Percentiles rank a stretch among this genome's conserved stretches.
These are phyloP conservation scores for Cardiocondyla obscurior DNA, from an alignment of 1,140 invertebrate species.

Conservation along the genomic window DNA sequence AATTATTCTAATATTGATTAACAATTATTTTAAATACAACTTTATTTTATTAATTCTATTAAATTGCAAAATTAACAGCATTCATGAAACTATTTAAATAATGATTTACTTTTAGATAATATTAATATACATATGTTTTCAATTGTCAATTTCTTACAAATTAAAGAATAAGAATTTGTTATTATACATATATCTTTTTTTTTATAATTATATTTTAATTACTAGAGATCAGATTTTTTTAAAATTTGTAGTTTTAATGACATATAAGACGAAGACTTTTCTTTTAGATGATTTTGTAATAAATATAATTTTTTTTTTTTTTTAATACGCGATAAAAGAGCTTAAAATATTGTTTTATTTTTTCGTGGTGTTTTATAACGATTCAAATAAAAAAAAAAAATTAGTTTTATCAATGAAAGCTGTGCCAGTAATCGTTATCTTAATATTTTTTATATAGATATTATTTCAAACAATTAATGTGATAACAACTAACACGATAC, in stretches of 20 bases:
- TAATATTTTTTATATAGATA: slow-evolving; percentile 1
- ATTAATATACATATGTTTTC: too few relatives aligned
- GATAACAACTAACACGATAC: slow-evolving; percentile 13
- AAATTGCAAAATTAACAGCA: neutral
- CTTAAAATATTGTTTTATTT: too few relatives aligned
- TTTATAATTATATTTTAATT: too few relatives aligned
- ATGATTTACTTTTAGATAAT: too few relatives aligned
- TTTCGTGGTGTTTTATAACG: too few relatives aligned
- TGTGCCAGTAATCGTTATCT: neutral
- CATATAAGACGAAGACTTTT: neutral
- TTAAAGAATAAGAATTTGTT: too few relatives aligned
- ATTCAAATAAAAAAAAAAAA: too few relatives aligned
- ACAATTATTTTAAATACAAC: neutral
- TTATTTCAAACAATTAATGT: neutral
- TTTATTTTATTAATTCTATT: neutral
- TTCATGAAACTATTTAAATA: too few relatives aligned
- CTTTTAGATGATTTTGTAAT: neutral
- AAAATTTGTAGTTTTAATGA: neutral
- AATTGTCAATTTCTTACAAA: neutral
- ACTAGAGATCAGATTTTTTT: too few relatives aligned
- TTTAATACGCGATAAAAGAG: too few relatives aligned
- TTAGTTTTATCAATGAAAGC: neutral
- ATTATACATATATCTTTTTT: too few relatives aligned
- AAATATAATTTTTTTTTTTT: too few relatives aligned
- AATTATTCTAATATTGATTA: neutral